These are phyloP conservation scores for Margarornis squamiger DNA, from an alignment of 2,797 vertebrate species.

Conservation along the genomic window DNA sequence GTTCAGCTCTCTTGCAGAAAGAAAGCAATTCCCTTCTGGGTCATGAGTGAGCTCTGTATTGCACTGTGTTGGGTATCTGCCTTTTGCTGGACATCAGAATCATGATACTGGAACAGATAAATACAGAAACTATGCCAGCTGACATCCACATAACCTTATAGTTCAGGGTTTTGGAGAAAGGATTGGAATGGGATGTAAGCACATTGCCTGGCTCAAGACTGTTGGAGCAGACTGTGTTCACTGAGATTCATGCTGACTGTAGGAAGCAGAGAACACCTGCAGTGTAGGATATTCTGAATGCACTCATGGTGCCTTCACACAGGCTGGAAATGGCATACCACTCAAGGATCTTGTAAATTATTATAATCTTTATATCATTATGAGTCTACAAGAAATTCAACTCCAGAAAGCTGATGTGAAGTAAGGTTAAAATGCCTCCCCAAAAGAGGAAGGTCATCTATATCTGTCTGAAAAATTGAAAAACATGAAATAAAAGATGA, in stretches of 20 bases:
- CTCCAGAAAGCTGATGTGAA: background rate
- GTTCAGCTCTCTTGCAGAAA: background rate
- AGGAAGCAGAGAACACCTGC: background rate
- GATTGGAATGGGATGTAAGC: background rate
- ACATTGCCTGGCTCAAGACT: background rate
- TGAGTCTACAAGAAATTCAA: background rate
- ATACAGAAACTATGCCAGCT: background rate
- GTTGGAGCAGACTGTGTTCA: background rate
- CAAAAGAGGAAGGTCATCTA: background rate
- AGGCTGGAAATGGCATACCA: background rate
- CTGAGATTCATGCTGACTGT: rapidly evolving
- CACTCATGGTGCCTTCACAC: rapidly evolving
- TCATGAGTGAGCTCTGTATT: background rate
- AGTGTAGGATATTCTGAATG: background rate
- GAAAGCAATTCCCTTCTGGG: background rate
- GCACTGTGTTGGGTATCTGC: background rate
- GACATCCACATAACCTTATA: background rate
- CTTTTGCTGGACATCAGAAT: background rate
- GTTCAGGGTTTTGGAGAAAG: background rate
- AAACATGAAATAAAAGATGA: background rate
- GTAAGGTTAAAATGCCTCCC: background rate
- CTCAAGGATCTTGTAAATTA: background rate
- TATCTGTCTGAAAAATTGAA: background rate
- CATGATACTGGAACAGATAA: background rate
- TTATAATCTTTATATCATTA: background rate